Base-by-base conservation (phyloP, 2,888 invertebrate genomes). In the Zaprionus obscuricornis region DNA sequence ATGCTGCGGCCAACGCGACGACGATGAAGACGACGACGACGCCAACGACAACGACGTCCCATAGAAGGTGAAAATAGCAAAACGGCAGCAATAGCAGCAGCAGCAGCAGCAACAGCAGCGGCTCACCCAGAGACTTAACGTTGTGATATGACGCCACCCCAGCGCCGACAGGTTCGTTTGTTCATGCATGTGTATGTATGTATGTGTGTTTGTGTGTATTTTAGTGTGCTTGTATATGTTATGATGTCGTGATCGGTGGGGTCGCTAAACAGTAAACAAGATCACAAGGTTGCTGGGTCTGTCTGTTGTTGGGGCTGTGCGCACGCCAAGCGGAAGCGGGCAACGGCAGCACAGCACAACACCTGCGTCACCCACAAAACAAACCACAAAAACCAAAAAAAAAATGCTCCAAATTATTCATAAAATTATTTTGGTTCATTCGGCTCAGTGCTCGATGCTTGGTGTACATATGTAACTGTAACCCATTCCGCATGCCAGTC, bases 181-280 rank as follows among this genome's bases (percentile, higher is more conserved):
- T 39, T 11, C 22, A 27, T 50, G 26, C 13, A 11, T 40, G 39
- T 22, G 5, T 14, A 3, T 49, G 26, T 11, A 1, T 31, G 24
- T 31, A 0, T 40, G 18, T 55, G 10, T 14, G 6, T 50, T 22
- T 54, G 24, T 37, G 52, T 45, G 20, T 40, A 29, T 52, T 8
- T 8, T 4, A 4, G 24, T 39, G 8, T 45, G 14, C 34, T 14
- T 55, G 33, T 54, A 2, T 68, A 39, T 60, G 51, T 13, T 56
- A 55, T 70, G 66, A 68, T 68, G 68, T 68, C 68, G 68, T 68
- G 68, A 66, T 71, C 71, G 67, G 59, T 75, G 81, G 77, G 83
- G 77, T 84, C 72, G 75, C 79, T 78, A 81, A 79, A 78, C 85
- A 78, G 82, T 84, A 85, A 85, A 85, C 86, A 85, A 79, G 83